Conservation (phyloP, 2,888 invertebrate genomes). For the Monopis laevigella region DNA sequence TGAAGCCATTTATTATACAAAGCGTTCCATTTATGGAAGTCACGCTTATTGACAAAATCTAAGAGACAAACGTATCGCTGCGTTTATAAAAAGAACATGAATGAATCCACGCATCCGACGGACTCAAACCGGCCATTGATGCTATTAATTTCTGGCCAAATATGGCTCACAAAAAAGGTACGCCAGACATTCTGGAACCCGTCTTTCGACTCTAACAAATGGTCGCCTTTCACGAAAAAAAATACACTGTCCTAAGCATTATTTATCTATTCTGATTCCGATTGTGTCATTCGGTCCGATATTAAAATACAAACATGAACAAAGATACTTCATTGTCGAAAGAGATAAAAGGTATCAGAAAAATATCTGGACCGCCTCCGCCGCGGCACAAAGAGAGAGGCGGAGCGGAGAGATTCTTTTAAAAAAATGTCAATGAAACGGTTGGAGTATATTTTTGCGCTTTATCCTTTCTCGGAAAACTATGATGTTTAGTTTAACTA, state of each 20-base stretch:
- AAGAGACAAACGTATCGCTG: conserved; percentile 9
- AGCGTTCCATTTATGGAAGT: background rate
- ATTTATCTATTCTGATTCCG: conserved; percentile 54
- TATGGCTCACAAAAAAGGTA: conserved; percentile 25
- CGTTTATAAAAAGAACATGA: conserved; percentile 25
- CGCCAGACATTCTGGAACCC: conserved; percentile 52
- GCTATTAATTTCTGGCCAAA: conserved; percentile 37
- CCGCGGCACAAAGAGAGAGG: conserved; percentile 37
- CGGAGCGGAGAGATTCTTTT: conserved; percentile 24
- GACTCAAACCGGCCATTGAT: conserved; percentile 25
- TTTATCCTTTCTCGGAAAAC: conserved; percentile 9
- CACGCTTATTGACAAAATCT: conserved; percentile 2
- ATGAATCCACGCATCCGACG: conserved; percentile 23
- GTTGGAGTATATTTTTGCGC: conserved; percentile 24
- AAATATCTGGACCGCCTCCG: conserved; percentile 41
- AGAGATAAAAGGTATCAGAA: conserved; percentile 39
- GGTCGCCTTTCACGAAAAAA: conserved; percentile 27
- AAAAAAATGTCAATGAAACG: conserved; percentile 44
- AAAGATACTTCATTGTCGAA: conserved; percentile 53
- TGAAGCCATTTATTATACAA: conserved; percentile 7
- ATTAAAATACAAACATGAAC: conserved; percentile 62
- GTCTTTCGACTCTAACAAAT: conserved; percentile 41
- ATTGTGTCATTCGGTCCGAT: conserved; percentile 43
- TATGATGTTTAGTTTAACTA: conserved; percentile 5
- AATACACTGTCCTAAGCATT: conserved; percentile 31